phyloP scores from a whole-genome alignment of 2,113 vertebrate genomes.

The Carassius gibelio region DNA sequence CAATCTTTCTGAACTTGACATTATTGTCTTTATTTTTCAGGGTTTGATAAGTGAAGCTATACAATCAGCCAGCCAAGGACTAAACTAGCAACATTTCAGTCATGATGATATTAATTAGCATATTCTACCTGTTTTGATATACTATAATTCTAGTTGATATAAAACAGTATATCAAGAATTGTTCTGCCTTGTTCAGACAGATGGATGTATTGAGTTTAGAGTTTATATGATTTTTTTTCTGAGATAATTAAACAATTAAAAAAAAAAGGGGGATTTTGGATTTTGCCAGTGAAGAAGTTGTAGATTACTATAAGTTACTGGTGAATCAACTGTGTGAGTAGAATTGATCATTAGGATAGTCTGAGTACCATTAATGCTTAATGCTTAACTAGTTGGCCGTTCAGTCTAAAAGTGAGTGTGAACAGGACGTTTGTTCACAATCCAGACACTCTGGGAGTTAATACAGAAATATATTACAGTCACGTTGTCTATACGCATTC shows the following conservation, averaged over 20 bases:
- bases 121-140: neutral
- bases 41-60: slow-evolving; percentile 14
- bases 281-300: slow-evolving; percentile 6
- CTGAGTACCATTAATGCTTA: slow-evolving; percentile 9
- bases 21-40: slow-evolving; percentile 31
- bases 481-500: neutral
- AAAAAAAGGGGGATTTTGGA: neutral
- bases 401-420: neutral
- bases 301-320: neutral
- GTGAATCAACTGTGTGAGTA: slow-evolving; percentile 6
- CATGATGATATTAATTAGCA: neutral
- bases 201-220: slow-evolving; percentile 5
- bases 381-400: neutral
- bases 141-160: neutral
- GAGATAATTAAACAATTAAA: neutral
- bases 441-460: neutral
- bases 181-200: neutral
- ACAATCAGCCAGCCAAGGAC: slow-evolving; percentile 9
- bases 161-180: neutral
- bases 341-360: neutral
- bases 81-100: slow-evolving; percentile 24
- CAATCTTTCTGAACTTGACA: neutral
- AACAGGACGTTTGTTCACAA: neutral
- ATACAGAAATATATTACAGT: neutral
- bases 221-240: neutral